Conservation (phyloP, 2,888 invertebrate genomes). For the Limnephilus marmoratus region DNA sequence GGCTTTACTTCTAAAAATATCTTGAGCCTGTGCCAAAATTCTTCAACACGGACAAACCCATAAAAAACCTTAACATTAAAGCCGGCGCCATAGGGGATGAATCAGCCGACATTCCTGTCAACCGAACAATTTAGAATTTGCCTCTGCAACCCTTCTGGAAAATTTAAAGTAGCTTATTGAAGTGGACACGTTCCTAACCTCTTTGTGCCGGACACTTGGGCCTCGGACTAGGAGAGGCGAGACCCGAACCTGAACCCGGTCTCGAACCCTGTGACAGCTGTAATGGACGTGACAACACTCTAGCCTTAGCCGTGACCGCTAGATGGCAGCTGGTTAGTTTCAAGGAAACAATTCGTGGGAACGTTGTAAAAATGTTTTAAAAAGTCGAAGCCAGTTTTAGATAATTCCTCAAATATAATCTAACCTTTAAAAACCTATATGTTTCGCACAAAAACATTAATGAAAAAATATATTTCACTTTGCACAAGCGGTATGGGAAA, state of each 20-base stretch:
- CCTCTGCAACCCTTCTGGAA: conserved; percentile 36
- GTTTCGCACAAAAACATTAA: too few relatives aligned
- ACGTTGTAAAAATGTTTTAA: not conserved
- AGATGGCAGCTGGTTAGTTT: conserved; percentile 12
- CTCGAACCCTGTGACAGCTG: conserved; percentile 52
- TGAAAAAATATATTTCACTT: too few relatives aligned
- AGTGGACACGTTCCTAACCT: conserved; percentile 45
- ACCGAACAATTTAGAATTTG: conserved; percentile 30
- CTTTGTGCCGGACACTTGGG: conserved; percentile 37
- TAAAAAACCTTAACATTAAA: not conserved
- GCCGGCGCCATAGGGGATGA: not conserved
- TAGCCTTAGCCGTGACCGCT: not conserved
- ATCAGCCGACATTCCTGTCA: conserved; percentile 5
- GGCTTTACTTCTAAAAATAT: not conserved
- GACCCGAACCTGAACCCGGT: not conserved
- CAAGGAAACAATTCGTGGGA: not conserved
- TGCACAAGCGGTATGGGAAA: too few relatives aligned
- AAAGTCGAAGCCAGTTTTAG: not conserved
- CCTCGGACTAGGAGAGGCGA: conserved; percentile 6
- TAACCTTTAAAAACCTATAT: too few relatives aligned
- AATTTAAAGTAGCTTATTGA: conserved; percentile 50
- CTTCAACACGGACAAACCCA: not conserved
- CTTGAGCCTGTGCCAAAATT: not conserved
- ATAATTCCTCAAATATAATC: not conserved
- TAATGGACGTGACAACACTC: conserved; percentile 42